Conservation (phyloP, 2,888 invertebrate species). For the Eristalis tenax region DNA sequence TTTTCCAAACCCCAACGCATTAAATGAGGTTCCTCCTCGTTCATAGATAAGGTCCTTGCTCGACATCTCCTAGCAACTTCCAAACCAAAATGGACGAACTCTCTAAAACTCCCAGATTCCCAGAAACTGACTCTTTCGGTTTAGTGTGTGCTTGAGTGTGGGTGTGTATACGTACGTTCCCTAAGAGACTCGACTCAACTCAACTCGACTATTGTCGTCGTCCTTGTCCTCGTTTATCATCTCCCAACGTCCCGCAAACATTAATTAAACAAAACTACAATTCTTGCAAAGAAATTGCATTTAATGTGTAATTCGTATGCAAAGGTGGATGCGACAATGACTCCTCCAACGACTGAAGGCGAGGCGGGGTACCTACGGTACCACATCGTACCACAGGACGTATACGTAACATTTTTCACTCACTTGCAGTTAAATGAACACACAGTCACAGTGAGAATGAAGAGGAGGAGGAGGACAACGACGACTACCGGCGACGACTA, state of each 20-base stretch:
- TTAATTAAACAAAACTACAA: constrained; percentile 68
- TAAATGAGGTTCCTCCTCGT: background rate
- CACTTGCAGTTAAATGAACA: background rate
- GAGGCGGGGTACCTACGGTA: background rate
- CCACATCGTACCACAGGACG: background rate
- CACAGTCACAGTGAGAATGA: background rate
- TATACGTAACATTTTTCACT: background rate
- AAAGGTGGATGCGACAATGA: constrained; percentile 62
- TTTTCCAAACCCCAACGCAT: background rate
- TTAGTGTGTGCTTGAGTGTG: background rate
- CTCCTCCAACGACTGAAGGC: constrained; percentile 13
- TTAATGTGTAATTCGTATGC: constrained; percentile 70
- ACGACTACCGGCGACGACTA: background rate
- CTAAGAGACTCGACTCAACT: background rate
- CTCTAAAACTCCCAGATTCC: background rate
- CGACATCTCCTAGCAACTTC: background rate
- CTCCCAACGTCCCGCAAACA: constrained; percentile 38
- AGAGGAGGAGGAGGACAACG: no score
- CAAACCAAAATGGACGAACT: background rate
- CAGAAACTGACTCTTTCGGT: background rate
- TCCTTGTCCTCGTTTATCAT: background rate
- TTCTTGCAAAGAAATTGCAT: constrained; percentile 58
- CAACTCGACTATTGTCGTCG: background rate
- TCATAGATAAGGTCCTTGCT: background rate
- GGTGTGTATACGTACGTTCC: background rate